Base-by-base conservation (phyloP, 2,113 vertebrate species). In the Microcebus jonahi region DNA sequence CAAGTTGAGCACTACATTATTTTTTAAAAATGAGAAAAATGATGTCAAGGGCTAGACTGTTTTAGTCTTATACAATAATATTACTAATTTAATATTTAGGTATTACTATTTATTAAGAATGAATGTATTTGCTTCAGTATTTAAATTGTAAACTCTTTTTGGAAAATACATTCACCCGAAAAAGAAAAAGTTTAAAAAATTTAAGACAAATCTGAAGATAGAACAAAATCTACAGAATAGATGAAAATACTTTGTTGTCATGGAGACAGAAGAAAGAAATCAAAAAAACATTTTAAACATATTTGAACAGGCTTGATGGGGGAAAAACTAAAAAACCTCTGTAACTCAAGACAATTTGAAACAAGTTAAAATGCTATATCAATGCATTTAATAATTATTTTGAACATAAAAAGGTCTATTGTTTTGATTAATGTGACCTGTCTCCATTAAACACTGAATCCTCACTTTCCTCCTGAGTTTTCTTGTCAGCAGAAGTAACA, bases 201-300 rank as follows among this genome's bases (percentile, higher is more conserved):
- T 86, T 89, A 75, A 70, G 42, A 80, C 88, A 90, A 70, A 80
- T 5, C 6, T 9, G 3, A 76, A 91, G 25, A 17, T 76, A 85
- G 65, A 93, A 39, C 34, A 93, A 95, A 89, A 83, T 86, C 39
- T 95, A 61, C 82, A 86, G 34, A 91, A 83, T 85, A 88, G 65
- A 50, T 81, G 18, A 67, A 89, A 94, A 92, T 92, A 21, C 8
- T 85, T 73, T 96, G 76, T 89, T 93, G 53, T 20, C 39, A 87
- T 95, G 17, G 59, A 85, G 85, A 81, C 85, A 91, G 70, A 73
- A 65, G 5, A 23, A 73, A 95, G 85, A 82, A 67, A 21, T 9
- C 20, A 31, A 81, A 68, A 81, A 81, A 73, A 2, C 0, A 79
- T 18, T 80, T 70, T 27, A 75, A 83, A 55, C 1, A 27, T 81